Percentiles rank a stretch among this genome's conserved stretches.
phyloP scores from a whole-genome alignment of 2,888 invertebrate genomes.

The Ctenicera cuprea region DNA sequence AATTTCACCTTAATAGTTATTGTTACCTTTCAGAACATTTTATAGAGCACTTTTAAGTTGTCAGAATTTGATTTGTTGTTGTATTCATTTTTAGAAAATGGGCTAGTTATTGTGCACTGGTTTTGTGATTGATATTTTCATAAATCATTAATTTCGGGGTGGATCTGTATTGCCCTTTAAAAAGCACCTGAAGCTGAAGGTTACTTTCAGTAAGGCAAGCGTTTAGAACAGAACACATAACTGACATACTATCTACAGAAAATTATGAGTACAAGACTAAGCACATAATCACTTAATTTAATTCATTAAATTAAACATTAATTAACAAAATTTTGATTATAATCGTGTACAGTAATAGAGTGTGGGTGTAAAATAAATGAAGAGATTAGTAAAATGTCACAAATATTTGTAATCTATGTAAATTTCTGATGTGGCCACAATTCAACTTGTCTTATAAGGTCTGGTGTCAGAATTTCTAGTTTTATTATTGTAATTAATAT shows the following conservation, averaged over 20 bases:
- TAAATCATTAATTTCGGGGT: constrained; percentile 8
- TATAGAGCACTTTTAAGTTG: constrained; percentile 34
- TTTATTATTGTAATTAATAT: constrained; percentile 20
- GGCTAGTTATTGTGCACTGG: constrained; percentile 3
- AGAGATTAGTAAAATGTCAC: constrained; percentile 29
- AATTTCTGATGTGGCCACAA: constrained; percentile 22
- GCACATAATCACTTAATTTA: no score
- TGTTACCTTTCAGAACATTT: constrained; percentile 31
- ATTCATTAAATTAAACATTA: not conserved
- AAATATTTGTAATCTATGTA: constrained; percentile 18
- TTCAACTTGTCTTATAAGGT: constrained; percentile 19
- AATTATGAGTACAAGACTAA: no score
- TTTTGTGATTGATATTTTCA: constrained; percentile 23
- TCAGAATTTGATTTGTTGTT: constrained; percentile 31
- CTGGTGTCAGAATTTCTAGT: constrained; percentile 11
- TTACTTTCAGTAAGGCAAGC: not conserved
- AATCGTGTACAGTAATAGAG: constrained; percentile 7
- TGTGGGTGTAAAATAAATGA: constrained; percentile 28
- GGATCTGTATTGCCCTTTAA: not conserved
- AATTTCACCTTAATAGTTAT: constrained; percentile 38
- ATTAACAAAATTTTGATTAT: constrained; percentile 23
- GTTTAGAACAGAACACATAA: not conserved
- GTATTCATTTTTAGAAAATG: constrained; percentile 30
- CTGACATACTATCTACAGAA: not conserved
- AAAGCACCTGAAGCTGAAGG: not conserved